These are phyloP conservation scores for Lophius piscatorius DNA, from an alignment of 2,113 vertebrate species.

Conservation along the genomic window DNA sequence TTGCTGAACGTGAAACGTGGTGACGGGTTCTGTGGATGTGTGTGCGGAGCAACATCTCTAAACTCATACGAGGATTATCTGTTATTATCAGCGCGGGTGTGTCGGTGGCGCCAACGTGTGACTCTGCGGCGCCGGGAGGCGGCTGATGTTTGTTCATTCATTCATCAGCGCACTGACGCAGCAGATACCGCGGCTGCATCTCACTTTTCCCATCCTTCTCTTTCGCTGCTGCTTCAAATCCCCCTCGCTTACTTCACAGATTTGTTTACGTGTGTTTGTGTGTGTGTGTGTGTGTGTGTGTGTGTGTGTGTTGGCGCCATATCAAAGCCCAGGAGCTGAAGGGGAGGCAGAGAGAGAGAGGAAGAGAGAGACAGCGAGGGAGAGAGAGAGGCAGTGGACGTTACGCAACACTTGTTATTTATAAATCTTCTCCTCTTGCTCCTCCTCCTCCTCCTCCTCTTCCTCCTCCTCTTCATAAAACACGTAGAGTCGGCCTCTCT, in stretches of 20 bases:
- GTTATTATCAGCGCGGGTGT: conserved; percentile 10
- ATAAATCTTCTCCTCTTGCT: conserved; percentile 68
- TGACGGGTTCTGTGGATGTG: too few species aligned
- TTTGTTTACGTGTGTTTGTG: conserved; percentile 33
- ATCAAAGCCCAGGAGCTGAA: conserved; percentile 68
- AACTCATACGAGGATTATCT: too few species aligned
- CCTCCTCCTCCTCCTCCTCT: conserved; percentile 6
- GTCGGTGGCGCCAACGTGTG: conserved; percentile 17
- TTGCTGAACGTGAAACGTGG: too few species aligned
- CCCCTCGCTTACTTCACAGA: conserved; percentile 52
- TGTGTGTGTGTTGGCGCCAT: conserved; percentile 48
- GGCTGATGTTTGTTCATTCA: conserved; percentile 54
- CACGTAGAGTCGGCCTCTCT: conserved; percentile 34
- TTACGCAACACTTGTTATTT: conserved; percentile 81
- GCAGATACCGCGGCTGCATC: conserved; percentile 59
- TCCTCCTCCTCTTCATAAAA: conserved; percentile 31
- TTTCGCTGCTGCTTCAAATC: conserved; percentile 54
- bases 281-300: conserved; percentile 19
- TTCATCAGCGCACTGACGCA: conserved; percentile 65
- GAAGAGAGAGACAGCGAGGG: too few species aligned
- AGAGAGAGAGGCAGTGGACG: conserved; percentile 54
- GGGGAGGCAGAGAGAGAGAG: conserved; percentile 50
- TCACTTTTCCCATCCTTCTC: conserved; percentile 36
- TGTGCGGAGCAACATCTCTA: too few species aligned
- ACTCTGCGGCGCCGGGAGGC: conserved; percentile 31